These are phyloP conservation scores for Porites lobata DNA, from an alignment of 92 coral and sea anemone genomes.

Conservation along the genomic window DNA sequence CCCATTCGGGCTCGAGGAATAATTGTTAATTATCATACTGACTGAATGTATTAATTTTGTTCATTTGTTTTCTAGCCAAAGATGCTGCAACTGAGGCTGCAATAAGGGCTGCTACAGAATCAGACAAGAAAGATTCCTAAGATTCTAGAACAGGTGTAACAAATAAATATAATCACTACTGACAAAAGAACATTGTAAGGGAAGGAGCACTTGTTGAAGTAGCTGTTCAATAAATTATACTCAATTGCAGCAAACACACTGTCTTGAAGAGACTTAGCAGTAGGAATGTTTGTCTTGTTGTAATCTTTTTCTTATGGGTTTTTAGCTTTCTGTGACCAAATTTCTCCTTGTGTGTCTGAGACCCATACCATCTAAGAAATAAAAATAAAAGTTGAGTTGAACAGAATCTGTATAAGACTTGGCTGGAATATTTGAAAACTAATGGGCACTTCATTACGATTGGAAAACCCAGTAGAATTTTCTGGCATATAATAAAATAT, in stretches of 20 bases:
- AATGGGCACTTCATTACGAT: too few relatives aligned
- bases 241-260: not conserved
- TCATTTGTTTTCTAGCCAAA: slow-evolving; percentile 70
- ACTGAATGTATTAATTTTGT: not conserved
- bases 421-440: too few relatives aligned
- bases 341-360: too few relatives aligned
- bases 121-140: slow-evolving; percentile 71
- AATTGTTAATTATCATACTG: too few relatives aligned
- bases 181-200: not conserved
- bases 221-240: not conserved
- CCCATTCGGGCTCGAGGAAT: too few relatives aligned
- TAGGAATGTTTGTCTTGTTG: not conserved
- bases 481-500: too few relatives aligned
- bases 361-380: too few relatives aligned
- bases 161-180: not conserved
- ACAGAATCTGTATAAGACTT: too few relatives aligned
- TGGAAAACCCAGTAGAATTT: too few relatives aligned
- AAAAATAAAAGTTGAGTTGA: too few relatives aligned
- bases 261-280: not conserved
- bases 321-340: too few relatives aligned
- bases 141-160: not conserved
- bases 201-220: not conserved
- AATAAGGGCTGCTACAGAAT: slow-evolving; percentile 78
- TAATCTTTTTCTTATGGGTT: not conserved
- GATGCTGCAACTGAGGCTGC: slow-evolving; percentile 93